Conservation (phyloP, 2,888 invertebrate genomes). For the Nysson spinosus region DNA sequence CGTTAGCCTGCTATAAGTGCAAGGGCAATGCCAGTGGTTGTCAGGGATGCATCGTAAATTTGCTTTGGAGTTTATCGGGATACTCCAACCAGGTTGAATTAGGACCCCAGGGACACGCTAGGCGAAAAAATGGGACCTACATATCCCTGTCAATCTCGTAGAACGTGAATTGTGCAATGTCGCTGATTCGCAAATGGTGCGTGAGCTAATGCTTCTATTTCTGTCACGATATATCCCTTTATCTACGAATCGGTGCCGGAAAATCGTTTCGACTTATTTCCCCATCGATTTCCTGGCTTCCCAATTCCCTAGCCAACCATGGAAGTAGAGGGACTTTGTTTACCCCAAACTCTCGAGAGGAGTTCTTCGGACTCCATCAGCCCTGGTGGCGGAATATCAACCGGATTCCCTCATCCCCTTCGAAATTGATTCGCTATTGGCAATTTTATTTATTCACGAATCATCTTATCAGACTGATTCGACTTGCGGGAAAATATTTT, state of each 20-base stretch:
- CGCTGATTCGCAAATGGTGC: slow-evolving; percentile 23
- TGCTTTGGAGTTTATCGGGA: neutral
- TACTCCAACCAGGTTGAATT: no score
- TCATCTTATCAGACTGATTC: no score
- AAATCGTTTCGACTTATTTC: neutral
- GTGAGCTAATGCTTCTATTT: slow-evolving; percentile 41
- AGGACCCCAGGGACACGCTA: no score
- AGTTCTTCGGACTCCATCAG: no score
- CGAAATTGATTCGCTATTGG: no score
- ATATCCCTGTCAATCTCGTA: slow-evolving; percentile 1
- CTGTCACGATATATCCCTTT: slow-evolving; percentile 17
- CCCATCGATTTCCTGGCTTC: neutral
- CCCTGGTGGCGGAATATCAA: no score
- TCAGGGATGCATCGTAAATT: slow-evolving; percentile 13
- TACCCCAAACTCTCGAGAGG: no score
- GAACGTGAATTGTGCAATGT: slow-evolving; percentile 35
- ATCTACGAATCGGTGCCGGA: neutral
- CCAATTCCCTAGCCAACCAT: neutral
- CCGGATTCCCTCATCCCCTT: no score
- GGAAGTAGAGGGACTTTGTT: no score
- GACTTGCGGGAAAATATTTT: no score
- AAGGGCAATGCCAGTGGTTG: slow-evolving; percentile 50
- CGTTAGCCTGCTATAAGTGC: slow-evolving; percentile 35
- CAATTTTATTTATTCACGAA: no score
- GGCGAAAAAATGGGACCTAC: neutral